Evolutionary conservation across 64 coral and sea anemone genomes (phyloP), one percentile per base, ranked within the genome.

Genomic region (Trachythela sp.): DNA sequence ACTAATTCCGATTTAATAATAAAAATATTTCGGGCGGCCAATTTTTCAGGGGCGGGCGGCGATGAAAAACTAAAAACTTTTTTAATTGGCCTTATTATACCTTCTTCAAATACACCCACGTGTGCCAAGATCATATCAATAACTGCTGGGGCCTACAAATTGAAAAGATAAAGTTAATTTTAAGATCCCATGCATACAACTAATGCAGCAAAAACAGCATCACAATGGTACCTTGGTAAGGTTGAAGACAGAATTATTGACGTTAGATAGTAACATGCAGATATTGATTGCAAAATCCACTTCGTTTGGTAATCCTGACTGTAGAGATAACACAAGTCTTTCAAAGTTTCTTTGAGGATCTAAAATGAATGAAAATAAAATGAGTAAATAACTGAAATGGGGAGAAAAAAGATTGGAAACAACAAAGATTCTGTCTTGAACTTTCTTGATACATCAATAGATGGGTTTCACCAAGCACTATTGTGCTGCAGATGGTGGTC

Each of bases 271-370:
- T 56, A 99, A 67, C 96, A 99, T 99, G 56, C 96, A 99, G 64
- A 99, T 94, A 87, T 99, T 99, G 22, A 95, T 99, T 15, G 90
- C 96, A 99, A 99, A 99, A 90, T 99, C 96, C 49, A 99, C 96
- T 88, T 99, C 96, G 70, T 99, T 99, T 29, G 96, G 93, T 67
- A 99, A 91, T 15, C 96, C 96, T 91, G 93, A 99, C 76, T 99
- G 91, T 48, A 99, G 86, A 2, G 96, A 99, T 34, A 99, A 87
- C 20, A 99, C 94, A 17, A 99, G 89, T 33, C 89, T 91, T 64
- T 99, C 96, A 93, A 99, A 99, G 86, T 99, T 99, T 77, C 92
- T 95, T 89, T 54, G 67, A 45, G 88, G 89, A 91, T 99, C 96
- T 99, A 42, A 32, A 13, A 92, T 86, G 13, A 15, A 84, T 38